Conservation (phyloP, 2,797 vertebrate species). For the Aulostomus chinensis region DNA sequence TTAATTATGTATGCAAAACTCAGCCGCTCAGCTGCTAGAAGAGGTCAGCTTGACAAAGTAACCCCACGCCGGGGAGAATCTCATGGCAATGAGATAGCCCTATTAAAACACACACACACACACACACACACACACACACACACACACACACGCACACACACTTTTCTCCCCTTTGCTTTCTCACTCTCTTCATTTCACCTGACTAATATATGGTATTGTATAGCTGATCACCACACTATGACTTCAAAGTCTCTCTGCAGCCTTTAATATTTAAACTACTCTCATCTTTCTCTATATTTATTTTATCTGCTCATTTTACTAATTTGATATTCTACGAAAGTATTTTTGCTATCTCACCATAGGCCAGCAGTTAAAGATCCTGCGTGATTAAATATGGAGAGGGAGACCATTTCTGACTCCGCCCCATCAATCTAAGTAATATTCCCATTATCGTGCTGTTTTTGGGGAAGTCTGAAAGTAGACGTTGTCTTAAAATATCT, state of each 20-base stretch:
- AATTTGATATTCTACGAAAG: slow-evolving; percentile 22
- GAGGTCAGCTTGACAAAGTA: slow-evolving; percentile 80
- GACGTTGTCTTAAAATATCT: slow-evolving; percentile 21
- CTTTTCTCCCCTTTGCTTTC: slow-evolving; percentile 32
- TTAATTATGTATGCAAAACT: slow-evolving; percentile 84
- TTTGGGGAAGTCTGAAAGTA: slow-evolving; percentile 15
- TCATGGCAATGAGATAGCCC: slow-evolving; percentile 61
- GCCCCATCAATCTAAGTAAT: slow-evolving; percentile 19
- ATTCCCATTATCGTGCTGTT: slow-evolving; percentile 26
- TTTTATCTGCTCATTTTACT: slow-evolving; percentile 9
- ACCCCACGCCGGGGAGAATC: slow-evolving; percentile 72
- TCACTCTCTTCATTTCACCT: slow-evolving; percentile 33
- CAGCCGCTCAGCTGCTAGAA: slow-evolving; percentile 67
- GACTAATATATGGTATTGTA: slow-evolving; percentile 24
- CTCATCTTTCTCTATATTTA: slow-evolving; percentile 3
- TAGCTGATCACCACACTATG: slow-evolving; percentile 20
- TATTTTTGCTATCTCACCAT: slow-evolving; percentile 13
- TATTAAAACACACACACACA: slow-evolving; percentile 61
- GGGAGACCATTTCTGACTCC: slow-evolving; percentile 13
- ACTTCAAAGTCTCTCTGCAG: slow-evolving; percentile 4
- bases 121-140: slow-evolving; percentile 31
- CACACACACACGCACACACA: slow-evolving; percentile 22
- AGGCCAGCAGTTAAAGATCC: slow-evolving; percentile 13
- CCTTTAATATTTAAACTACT: slow-evolving; percentile 5
- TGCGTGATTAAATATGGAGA: slow-evolving; percentile 12